Percentiles rank a stretch among this genome's conserved stretches.
Conservation (phyloP, 2,113 vertebrate species). For the Pteronura brasiliensis region DNA sequence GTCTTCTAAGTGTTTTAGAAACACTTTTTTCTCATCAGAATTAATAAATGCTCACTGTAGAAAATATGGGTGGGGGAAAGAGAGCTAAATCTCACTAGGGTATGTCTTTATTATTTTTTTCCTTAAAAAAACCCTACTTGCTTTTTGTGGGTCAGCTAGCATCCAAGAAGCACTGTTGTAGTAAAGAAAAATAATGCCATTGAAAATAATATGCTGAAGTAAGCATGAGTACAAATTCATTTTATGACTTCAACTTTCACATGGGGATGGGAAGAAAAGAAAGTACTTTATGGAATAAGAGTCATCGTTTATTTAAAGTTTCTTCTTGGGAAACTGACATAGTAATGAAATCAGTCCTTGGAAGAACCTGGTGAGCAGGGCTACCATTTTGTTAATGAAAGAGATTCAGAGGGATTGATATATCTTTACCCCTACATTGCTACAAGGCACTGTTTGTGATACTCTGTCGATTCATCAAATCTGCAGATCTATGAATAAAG, state of each 20-base stretch:
- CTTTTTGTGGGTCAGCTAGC: background rate
- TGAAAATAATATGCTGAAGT: background rate
- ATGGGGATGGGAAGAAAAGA: background rate
- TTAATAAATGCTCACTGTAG: background rate
- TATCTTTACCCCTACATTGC: accelerated
- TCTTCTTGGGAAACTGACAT: background rate
- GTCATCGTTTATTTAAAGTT: background rate
- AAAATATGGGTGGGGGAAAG: background rate
- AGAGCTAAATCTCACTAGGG: background rate
- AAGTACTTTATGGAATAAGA: background rate
- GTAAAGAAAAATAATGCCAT: background rate
- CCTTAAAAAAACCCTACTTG: background rate
- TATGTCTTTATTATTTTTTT: background rate
- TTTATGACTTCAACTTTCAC: background rate
- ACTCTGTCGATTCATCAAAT: background rate
- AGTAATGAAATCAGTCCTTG: background rate
- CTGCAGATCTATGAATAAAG: background rate
- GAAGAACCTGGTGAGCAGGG: background rate
- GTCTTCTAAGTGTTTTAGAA: background rate
- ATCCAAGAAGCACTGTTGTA: background rate
- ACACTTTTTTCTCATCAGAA: background rate
- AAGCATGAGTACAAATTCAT: background rate
- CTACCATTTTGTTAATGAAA: background rate
- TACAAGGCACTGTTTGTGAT: background rate
- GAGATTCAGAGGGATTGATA: background rate